Evolutionary conservation across 2,113 vertebrate genomes (phyloP).

Genomic region (Urocolius indicus): DNA sequence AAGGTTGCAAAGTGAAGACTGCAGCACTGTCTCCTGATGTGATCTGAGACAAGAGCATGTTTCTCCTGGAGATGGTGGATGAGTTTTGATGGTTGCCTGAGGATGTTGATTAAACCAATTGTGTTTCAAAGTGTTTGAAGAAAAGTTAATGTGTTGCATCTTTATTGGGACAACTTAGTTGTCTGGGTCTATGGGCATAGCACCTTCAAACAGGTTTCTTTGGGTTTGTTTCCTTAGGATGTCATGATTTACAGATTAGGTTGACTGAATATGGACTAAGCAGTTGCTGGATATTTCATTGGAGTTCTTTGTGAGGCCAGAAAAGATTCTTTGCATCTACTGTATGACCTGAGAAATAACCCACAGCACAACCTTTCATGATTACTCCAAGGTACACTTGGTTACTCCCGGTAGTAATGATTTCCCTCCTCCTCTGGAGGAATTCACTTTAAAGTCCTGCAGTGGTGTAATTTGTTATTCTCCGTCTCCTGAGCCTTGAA

Average conservation of each 20-base stretch:
- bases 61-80: neutral
- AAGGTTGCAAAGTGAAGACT: neutral
- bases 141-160: conserved; percentile 12
- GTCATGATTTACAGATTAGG: neutral
- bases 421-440: neutral
- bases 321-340: neutral
- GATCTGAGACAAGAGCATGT: neutral
- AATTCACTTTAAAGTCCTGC: neutral
- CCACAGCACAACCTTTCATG: neutral
- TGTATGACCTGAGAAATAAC: neutral
- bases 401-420: neutral
- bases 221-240: neutral
- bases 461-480: neutral
- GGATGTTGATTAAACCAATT: neutral
- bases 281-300: neutral
- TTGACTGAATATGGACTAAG: neutral
- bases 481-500: neutral
- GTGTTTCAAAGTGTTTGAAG: neutral
- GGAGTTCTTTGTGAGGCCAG: neutral
- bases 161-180: neutral
- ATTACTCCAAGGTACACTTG: neutral
- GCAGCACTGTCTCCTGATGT: neutral
- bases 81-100: neutral
- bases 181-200: neutral
- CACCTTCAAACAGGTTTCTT: neutral